Evolutionary conservation across 2,888 invertebrate genomes (phyloP), one percentile per base, ranked within the genome.

Genomic region (Strigamia crassipes): DNA sequence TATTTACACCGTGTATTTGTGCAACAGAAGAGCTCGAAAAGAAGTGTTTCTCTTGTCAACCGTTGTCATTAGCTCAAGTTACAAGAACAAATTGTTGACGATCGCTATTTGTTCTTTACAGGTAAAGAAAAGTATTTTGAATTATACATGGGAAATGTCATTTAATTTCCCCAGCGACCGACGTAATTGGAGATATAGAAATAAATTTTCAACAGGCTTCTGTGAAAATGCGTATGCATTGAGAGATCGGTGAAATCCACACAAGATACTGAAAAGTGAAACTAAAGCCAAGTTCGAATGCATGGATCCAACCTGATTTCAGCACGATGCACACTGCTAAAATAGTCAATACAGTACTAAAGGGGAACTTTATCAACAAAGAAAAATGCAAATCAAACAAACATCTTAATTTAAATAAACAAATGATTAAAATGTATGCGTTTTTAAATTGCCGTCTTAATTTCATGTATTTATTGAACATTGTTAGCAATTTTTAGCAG

Each of bases 1-100:
- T 73, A 73, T 73, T 73, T 73, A 73, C 73, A 13, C 73, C 15
- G 4, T 2, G 31, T 73, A 73, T 73, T 73, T 73, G 73, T 73
- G 73, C 73, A 31, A 73, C 73, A 73, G 73, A 73, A 31, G 73
- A 73, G 73, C 13, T 8, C 31, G 27, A 31, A n/a, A 27, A 27
- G 12, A 31, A 31, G 73, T 73, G 27, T 12, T 13, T 73, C 10
- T 23, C 73, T 0, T 73, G 27, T 51, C n/a, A 15, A 51, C 51
- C 5, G 15, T 13, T 51, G n/a, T 51, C n/a, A 15, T 51, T 51
- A 18, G 51, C 18, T 3, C n/a, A 18, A 18, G 51, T 18, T 10
- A 12, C 15, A 51, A 18, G 15, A 18, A 5, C n/a, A 51, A 15
- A 18, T 51, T 51, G 15, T 51, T 18, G 10, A 10, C 4, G 15